Evolutionary conservation across 2,888 invertebrate genomes (phyloP).

Genomic region (Carterocephalus palaemon): DNA sequence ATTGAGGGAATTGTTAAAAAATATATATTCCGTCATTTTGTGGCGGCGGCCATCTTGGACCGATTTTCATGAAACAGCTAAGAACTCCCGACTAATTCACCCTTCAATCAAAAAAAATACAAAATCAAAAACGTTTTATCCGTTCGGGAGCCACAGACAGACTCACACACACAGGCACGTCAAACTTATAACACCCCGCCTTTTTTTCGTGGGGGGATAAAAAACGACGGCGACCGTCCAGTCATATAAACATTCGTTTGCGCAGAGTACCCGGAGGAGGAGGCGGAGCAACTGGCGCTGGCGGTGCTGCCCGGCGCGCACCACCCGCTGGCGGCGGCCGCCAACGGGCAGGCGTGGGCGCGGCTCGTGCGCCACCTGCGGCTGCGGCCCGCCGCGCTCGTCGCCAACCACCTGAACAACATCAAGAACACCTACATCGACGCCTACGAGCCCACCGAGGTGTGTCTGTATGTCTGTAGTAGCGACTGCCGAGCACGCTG

Average conservation of each 20-base stretch:
- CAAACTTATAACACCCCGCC: too few species aligned
- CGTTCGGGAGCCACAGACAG: too few species aligned
- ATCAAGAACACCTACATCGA: slow-evolving; percentile 81
- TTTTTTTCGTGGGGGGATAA: neutral
- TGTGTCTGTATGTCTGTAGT: slow-evolving; percentile 31
- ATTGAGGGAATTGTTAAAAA: too few species aligned
- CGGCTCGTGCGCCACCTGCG: slow-evolving; percentile 79
- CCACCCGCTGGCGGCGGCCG: slow-evolving; percentile 82
- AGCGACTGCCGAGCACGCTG: too few species aligned
- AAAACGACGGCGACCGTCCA: too few species aligned
- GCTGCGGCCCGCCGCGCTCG: slow-evolving; percentile 79
- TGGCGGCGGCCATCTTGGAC: too few species aligned
- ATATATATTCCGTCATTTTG: too few species aligned
- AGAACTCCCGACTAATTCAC: too few species aligned
- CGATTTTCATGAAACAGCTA: too few species aligned
- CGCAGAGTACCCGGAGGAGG: slow-evolving; percentile 63
- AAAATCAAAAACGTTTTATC: too few species aligned
- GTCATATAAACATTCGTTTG: neutral
- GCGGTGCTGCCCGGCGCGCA: slow-evolving; percentile 86
- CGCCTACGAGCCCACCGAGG: slow-evolving; percentile 65
- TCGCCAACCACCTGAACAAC: slow-evolving; percentile 77
- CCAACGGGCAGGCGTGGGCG: slow-evolving; percentile 83
- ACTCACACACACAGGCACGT: too few species aligned
- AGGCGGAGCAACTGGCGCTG: slow-evolving; percentile 80
- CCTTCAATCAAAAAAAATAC: too few species aligned